phyloP scores from a whole-genome alignment of 92 coral and sea anemone species.

The Phenganax subtilis region DNA sequence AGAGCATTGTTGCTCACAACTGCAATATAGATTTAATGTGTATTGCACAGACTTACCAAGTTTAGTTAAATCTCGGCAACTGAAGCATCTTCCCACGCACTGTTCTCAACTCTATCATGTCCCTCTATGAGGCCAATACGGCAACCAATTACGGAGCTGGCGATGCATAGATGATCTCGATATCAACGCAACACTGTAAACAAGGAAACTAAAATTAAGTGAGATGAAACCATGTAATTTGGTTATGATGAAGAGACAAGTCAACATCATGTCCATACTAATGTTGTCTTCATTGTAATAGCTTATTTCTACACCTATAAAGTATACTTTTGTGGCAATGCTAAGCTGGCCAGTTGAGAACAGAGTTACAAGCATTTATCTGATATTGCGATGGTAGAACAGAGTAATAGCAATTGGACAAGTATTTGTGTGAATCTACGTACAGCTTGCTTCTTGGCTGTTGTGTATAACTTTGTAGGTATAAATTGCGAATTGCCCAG shows the following conservation, averaged over 20 bases:
- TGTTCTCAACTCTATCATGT: background rate
- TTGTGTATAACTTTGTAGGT: slow-evolving; percentile 21
- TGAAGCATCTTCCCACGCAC: slow-evolving; percentile 8
- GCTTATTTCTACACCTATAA: background rate
- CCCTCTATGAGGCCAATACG: slow-evolving; percentile 7
- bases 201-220: background rate
- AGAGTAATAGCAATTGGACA: background rate
- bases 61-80: background rate
- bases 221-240: background rate
- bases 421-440: slow-evolving; percentile 6
- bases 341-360: background rate
- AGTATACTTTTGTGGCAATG: background rate
- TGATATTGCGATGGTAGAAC: background rate
- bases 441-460: background rate
- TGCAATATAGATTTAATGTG: too few species aligned
- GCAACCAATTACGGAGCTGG: background rate
- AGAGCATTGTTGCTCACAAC: too few species aligned
- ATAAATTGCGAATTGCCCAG: background rate
- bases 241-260: background rate
- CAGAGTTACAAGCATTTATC: background rate
- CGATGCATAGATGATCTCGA: slow-evolving; percentile 6
- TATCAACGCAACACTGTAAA: slow-evolving; percentile 10
- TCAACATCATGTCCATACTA: background rate
- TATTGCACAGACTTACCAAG: too few species aligned
- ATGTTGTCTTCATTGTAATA: background rate